A percentile compares a stretch with the other conserved stretches of the same genome.
phyloP scores from a whole-genome alignment of 2,888 invertebrate species.

The Pyrgus malvae region DNA sequence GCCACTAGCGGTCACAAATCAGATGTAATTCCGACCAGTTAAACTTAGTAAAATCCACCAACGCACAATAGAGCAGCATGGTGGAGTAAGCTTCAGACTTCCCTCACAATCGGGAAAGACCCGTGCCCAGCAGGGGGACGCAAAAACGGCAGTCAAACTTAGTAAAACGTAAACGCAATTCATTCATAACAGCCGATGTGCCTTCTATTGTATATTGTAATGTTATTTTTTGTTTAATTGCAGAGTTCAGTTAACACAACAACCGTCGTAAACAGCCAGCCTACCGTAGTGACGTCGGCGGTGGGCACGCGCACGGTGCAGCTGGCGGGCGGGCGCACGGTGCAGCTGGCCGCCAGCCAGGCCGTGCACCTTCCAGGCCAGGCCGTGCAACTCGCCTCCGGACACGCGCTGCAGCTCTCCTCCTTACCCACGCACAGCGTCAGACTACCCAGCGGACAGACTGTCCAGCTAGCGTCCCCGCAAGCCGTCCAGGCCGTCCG shows the following conservation, averaged over 20 bases:
- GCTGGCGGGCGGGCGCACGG: slow-evolving; percentile 64
- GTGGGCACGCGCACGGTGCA: slow-evolving; percentile 59
- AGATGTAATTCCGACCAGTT: too few species aligned
- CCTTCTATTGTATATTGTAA: not conserved
- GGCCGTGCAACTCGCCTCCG: slow-evolving; percentile 52
- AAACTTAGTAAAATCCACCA: too few species aligned
- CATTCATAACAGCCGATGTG: too few species aligned
- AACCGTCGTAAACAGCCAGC: slow-evolving; percentile 55
- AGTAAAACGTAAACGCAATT: too few species aligned
- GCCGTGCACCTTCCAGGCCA: slow-evolving; percentile 57
- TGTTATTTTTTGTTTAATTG: slow-evolving; percentile 28
- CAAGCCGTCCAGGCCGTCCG: slow-evolving; percentile 59
- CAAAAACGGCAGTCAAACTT: too few species aligned
- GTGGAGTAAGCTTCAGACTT: too few species aligned
- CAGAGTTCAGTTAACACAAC: slow-evolving; percentile 51
- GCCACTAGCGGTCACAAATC: too few species aligned
- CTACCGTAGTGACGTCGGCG: slow-evolving; percentile 49
- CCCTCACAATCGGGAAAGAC: too few species aligned
- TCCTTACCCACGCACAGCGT: slow-evolving; percentile 66
- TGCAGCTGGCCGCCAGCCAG: slow-evolving; percentile 57
- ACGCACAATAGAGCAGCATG: too few species aligned
- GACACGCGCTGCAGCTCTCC: slow-evolving; percentile 59
- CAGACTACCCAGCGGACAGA: slow-evolving; percentile 66
- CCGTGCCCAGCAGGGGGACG: too few species aligned
- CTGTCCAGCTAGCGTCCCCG: slow-evolving; percentile 63